A percentile compares a stretch with the other conserved stretches of the same genome.
Evolutionary conservation across 2,797 vertebrate species (phyloP).

Genomic region (Pseudotriccus pelzelni): DNA sequence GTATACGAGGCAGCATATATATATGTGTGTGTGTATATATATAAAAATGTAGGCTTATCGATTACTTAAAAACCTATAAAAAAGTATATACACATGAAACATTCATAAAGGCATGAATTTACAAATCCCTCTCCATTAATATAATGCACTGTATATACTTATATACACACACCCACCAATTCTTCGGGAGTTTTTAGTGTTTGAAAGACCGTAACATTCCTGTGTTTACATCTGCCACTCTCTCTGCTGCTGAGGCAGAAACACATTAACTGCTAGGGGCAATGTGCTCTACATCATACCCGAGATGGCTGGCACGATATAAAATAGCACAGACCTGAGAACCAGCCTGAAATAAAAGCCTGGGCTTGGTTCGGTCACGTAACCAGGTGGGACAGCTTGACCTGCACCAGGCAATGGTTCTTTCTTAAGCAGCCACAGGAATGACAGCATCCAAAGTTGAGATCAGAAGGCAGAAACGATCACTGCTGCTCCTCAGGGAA

Average conservation of each 20-base stretch:
- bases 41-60: not conserved
- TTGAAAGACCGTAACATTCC: not conserved
- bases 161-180: not conserved
- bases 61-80: not conserved
- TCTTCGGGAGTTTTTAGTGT: not conserved
- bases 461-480: not conserved
- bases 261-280: constrained; percentile 8
- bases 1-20: not conserved
- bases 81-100: not conserved
- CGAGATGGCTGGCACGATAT: not conserved
- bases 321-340: not conserved
- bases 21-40: accelerated
- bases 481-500: not conserved
- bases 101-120: not conserved
- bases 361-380: not conserved
- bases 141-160: not conserved
- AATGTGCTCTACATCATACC: not conserved
- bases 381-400: not conserved
- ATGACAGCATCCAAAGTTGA: accelerated
- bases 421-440: not conserved
- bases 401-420: not conserved
- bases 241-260: not conserved
- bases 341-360: not conserved
- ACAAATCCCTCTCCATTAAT: not conserved
- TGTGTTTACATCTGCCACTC: constrained; percentile 35